Conservation (phyloP, 2,888 invertebrate genomes). For the Tupiocoris notatus region DNA sequence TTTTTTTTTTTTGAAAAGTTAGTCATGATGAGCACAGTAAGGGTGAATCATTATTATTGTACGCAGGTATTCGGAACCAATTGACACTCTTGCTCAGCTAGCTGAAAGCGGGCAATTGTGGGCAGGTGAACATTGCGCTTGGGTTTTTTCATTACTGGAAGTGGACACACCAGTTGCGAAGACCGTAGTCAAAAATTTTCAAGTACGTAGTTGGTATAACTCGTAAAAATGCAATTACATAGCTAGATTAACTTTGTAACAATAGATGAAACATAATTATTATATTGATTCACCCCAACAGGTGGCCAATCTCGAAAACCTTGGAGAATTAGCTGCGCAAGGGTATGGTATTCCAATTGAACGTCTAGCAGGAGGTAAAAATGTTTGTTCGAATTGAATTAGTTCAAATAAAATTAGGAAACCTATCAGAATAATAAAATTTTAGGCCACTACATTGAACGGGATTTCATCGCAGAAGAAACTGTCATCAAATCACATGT, state of each 20-base stretch:
- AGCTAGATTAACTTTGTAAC: not conserved
- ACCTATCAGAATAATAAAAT: not conserved
- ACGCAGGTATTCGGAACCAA: slow-evolving; percentile 23
- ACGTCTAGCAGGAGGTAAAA: slow-evolving; percentile 63
- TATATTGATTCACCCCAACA: no score
- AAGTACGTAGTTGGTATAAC: slow-evolving; percentile 6
- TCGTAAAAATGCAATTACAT: not conserved
- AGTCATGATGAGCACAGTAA: no score
- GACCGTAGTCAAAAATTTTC: slow-evolving; percentile 19
- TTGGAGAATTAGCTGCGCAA: not conserved
- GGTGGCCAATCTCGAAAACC: not conserved
- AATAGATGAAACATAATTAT: no score
- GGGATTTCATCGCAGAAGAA: slow-evolving; percentile 62
- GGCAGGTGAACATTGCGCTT: slow-evolving; percentile 67
- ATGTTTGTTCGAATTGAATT: no score
- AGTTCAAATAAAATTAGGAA: no score
- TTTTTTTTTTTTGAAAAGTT: no score
- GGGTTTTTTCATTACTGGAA: slow-evolving; percentile 62
- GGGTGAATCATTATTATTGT: slow-evolving; percentile 31
- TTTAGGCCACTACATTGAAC: slow-evolving; percentile 66
- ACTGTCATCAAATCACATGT: slow-evolving; percentile 60
- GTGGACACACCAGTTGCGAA: slow-evolving; percentile 56
- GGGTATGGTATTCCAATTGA: slow-evolving; percentile 64
- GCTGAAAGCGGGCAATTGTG: slow-evolving; percentile 59
- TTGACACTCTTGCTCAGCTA: slow-evolving; percentile 42